phyloP scores from a whole-genome alignment of 1,140 invertebrate genomes.

The Danaus melanippus region DNA sequence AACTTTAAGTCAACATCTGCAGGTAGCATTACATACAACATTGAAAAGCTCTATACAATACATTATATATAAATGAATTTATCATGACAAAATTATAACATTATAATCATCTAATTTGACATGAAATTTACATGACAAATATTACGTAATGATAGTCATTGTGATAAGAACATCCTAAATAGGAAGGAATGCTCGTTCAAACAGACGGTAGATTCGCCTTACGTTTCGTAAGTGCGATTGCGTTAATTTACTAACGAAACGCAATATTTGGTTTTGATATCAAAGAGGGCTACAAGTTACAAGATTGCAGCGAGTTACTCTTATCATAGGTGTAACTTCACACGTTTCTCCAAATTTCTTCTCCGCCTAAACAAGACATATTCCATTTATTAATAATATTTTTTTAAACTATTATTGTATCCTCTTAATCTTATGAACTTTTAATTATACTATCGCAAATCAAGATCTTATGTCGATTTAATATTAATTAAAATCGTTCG shows the following conservation, averaged over 20 bases:
- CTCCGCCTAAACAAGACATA: too few relatives aligned
- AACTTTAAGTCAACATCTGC: slow-evolving; percentile 15
- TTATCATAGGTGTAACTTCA: too few relatives aligned
- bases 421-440: too few relatives aligned
- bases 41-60: background rate
- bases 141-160: slow-evolving; percentile 17
- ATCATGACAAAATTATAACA: background rate
- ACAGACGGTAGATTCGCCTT: slow-evolving; percentile 30
- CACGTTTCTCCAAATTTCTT: too few relatives aligned
- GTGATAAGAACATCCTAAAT: slow-evolving; percentile 26
- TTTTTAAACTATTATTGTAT: too few relatives aligned
- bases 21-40: slow-evolving; percentile 7
- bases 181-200: slow-evolving; percentile 26
- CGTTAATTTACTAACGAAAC: slow-evolving; percentile 47
- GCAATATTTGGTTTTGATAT: slow-evolving; percentile 26
- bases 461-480: too few relatives aligned
- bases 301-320: background rate
- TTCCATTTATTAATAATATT: too few relatives aligned
- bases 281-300: slow-evolving; percentile 18
- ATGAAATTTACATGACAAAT: slow-evolving; percentile 8
- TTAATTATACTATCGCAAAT: too few relatives aligned
- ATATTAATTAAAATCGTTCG: too few relatives aligned
- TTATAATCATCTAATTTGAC: slow-evolving; percentile 3
- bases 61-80: background rate
- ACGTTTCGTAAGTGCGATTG: slow-evolving; percentile 50